Percentiles rank a stretch among this genome's conserved stretches.
Evolutionary conservation across 2,113 vertebrate genomes (phyloP).

Genomic region (Stictonetta naevosa): DNA sequence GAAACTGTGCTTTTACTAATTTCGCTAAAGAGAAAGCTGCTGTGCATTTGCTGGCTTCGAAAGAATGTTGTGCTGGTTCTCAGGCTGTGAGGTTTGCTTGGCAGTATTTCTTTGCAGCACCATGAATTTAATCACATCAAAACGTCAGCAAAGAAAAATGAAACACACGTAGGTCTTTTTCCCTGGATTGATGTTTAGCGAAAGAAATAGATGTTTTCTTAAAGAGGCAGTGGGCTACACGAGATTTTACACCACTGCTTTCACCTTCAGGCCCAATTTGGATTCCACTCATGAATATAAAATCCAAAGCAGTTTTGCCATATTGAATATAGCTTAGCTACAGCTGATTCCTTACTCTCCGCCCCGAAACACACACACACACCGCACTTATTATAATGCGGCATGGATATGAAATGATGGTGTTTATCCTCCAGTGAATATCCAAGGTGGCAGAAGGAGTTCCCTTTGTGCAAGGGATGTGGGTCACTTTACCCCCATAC

Average conservation of each 20-base stretch:
- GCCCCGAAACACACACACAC: too few species aligned
- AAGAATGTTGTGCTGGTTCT: neutral
- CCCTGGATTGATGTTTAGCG: neutral
- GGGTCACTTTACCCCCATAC: neutral
- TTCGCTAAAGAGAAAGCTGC: neutral
- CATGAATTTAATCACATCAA: slow-evolving; percentile 38
- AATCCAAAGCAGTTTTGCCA: neutral
- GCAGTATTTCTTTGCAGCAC: slow-evolving; percentile 27
- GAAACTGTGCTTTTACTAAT: neutral
- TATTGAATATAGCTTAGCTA: neutral
- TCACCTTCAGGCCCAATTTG: neutral
- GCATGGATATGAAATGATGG: rapidly evolving
- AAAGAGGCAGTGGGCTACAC: neutral
- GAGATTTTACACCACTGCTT: neutral
- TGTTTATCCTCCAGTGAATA: neutral
- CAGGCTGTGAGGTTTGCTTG: neutral
- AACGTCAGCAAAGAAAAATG: slow-evolving; percentile 34
- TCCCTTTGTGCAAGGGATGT: rapidly evolving
- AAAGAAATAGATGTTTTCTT: slow-evolving; percentile 2
- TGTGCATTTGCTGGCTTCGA: neutral
- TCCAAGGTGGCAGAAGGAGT: neutral
- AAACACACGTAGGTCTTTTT: neutral
- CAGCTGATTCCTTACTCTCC: neutral
- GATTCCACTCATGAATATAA: neutral
- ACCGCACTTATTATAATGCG: neutral